Conservation (phyloP, 2,888 invertebrate genomes). For the Periphyllus acericola region DNA sequence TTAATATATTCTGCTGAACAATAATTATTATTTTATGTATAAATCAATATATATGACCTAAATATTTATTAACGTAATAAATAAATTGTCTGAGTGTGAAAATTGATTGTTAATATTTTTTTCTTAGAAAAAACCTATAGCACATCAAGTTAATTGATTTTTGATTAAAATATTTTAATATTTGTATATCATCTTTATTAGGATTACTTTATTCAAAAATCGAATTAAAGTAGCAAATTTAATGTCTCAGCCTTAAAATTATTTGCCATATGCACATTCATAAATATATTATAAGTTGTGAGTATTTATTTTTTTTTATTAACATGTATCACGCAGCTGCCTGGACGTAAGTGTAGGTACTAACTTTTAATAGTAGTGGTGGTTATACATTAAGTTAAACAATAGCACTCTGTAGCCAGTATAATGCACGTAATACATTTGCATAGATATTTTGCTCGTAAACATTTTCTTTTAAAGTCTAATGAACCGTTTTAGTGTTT, state of each 20-base stretch:
- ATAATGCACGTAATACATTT: constrained; percentile 34
- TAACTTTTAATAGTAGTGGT: constrained; percentile 13
- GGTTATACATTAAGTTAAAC: constrained; percentile 30
- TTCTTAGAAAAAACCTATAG: too few relatives aligned
- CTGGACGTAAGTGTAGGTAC: background rate
- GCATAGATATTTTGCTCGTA: constrained; percentile 33
- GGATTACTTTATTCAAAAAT: too few relatives aligned
- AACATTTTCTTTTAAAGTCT: constrained; percentile 40
- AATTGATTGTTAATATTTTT: too few relatives aligned
- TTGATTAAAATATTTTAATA: background rate
- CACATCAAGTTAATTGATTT: too few relatives aligned
- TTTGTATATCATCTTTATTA: background rate
- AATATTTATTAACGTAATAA: too few relatives aligned
- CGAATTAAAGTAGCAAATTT: background rate
- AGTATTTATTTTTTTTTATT: constrained; percentile 26
- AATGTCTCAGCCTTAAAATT: background rate
- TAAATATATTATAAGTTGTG: background rate
- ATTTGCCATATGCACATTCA: background rate
- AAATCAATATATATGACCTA: too few relatives aligned
- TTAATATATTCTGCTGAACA: too few relatives aligned
- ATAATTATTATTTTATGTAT: too few relatives aligned
- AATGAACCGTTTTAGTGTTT: constrained; percentile 43
- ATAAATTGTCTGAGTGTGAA: too few relatives aligned
- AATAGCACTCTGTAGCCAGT: constrained; percentile 26
- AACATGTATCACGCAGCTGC: constrained; percentile 29